Base-by-base conservation (phyloP, 2,888 invertebrate species). In the Sympetrum striolatum region DNA sequence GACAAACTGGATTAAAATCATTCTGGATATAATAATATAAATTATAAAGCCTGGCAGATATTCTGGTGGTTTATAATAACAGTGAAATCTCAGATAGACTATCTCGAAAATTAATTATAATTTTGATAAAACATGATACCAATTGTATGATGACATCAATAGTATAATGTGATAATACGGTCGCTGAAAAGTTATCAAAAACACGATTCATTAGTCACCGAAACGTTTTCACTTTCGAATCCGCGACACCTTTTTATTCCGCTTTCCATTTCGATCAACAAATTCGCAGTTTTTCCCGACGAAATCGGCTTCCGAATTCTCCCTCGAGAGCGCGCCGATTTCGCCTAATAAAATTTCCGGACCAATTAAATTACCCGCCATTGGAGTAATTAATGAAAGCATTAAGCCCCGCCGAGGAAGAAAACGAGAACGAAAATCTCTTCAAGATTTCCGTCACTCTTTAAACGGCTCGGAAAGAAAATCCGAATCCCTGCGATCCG, bases 301-400 rank as follows among this genome's bases (percentile, higher is more conserved):
- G 14, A 73, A 73, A 73, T 31, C 31, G 73, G 73, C 22, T 37
- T 86, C 37, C 60, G 86, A 86, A 86, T 86, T 86, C 8, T 60
- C 86, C 39, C 60, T 39, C 37, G 35, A 64, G 37, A 60, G 58
- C n/a, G n/a, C 86, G n/a, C 22, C n/a, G 60, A 25, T 86, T 64
- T 64, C 35, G 86, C 12, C 86, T 86, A 86, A 86, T 86, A 60
- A 86, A 86, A 64, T 86, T 86, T 86, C 60, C 86, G 37, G 39
- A 39, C 37, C 58, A 39, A 86, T 86, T 86, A 35, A 14, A 15
- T 86, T 86, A 86, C 39, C 86, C 60, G 58, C 35, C 53, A 58
- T 86, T 86, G 86, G 39, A 86, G 86, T 86, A 86, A 86, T 86
- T 86, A 86, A 64, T 60, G 86, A 60, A 86, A 86, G 60, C 58